These are phyloP conservation scores for Pelochelys cantorii DNA, from an alignment of 2,797 vertebrate genomes.

Conservation along the genomic window DNA sequence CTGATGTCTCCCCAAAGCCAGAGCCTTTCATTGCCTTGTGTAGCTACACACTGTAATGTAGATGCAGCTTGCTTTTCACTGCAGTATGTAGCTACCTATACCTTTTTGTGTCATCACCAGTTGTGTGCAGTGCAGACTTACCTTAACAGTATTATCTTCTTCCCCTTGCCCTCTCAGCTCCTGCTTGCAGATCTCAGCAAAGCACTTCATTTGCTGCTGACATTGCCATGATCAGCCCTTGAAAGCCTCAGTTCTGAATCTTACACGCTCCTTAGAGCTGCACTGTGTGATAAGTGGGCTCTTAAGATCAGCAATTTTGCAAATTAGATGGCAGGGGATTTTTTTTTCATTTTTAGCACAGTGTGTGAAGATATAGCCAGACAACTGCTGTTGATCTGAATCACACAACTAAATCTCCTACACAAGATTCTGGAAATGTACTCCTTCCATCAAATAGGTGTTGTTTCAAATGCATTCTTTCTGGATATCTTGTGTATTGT, in stretches of 20 bases:
- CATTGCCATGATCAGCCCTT: neutral
- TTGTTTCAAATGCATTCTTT: neutral
- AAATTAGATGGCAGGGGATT: neutral
- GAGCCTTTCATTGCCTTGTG: neutral
- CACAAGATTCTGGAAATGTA: neutral
- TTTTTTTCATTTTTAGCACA: neutral
- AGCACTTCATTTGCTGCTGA: neutral
- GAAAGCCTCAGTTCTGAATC: neutral
- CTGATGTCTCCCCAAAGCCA: neutral
- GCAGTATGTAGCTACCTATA: neutral
- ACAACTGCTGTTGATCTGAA: neutral
- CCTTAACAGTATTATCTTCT: neutral
- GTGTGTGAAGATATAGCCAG: neutral
- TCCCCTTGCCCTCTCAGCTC: neutral
- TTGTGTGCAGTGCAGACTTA: neutral
- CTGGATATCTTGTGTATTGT: neutral
- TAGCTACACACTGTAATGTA: neutral
- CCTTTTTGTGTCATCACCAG: rapidly evolving
- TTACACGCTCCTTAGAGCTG: neutral
- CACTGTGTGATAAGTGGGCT: neutral
- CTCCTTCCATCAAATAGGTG: neutral
- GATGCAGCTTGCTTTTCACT: neutral
- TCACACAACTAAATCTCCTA: neutral
- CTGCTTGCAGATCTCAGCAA: neutral
- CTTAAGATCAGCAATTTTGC: neutral